Evolutionary conservation across 37 sponge, comb jelly and placozoan species (phyloP).

Genomic region (Oopsacas minuta): DNA sequence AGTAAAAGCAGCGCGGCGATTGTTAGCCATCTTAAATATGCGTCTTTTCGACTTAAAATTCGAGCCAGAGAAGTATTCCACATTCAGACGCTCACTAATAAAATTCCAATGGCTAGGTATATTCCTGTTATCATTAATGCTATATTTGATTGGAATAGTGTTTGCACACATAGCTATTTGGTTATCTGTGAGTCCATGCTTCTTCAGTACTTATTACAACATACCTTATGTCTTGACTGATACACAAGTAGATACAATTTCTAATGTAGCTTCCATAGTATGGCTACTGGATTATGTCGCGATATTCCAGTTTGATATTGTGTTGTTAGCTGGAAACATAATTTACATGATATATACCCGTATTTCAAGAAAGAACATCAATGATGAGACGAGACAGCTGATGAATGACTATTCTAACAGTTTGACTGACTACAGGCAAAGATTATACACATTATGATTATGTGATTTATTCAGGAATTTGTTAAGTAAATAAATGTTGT

Average conservation of each 20-base stretch:
- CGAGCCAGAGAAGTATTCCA: not conserved
- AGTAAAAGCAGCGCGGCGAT: not conserved
- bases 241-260: not conserved
- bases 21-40: not conserved
- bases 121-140: not conserved
- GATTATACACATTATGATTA: too few relatives aligned
- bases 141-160: not conserved
- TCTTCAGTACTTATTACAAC: not conserved
- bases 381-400: not conserved
- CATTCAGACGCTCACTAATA: not conserved
- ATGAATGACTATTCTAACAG: not conserved
- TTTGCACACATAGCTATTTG: slow-evolving; percentile 1
- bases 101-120: not conserved
- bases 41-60: not conserved
- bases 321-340: not conserved
- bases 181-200: not conserved
- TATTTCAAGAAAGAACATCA: not conserved
- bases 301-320: not conserved
- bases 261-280: not conserved
- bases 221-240: not conserved
- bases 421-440: too few relatives aligned
- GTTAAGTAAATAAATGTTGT: too few relatives aligned
- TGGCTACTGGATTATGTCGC: not conserved
- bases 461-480: too few relatives aligned
- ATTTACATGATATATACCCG: not conserved